Conservation (phyloP, 64 coral and sea anemone genomes). For the Platygyra sinensis region DNA sequence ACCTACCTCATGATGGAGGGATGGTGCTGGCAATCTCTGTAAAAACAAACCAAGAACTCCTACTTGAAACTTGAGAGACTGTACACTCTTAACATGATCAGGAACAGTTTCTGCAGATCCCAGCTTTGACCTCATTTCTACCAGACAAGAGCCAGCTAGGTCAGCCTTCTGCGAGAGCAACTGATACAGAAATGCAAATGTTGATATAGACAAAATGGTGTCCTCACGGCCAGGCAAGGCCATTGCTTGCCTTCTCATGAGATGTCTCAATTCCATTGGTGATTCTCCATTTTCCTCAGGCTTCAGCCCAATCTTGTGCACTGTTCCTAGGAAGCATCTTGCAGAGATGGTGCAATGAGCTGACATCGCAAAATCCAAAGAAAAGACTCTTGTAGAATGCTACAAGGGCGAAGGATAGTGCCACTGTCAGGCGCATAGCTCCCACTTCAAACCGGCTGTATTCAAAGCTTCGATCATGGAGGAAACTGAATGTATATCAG, state of each 20-base stretch:
- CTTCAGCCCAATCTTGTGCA: neutral
- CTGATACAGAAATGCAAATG: slow-evolving; percentile 66
- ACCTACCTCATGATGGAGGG: slow-evolving; percentile 66
- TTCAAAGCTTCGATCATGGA: slow-evolving; percentile 57
- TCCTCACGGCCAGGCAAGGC: slow-evolving; percentile 67
- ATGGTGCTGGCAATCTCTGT: slow-evolving; percentile 66
- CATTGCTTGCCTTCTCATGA: neutral
- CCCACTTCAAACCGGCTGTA: neutral
- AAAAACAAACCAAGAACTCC: slow-evolving; percentile 74
- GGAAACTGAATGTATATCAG: slow-evolving; percentile 50
- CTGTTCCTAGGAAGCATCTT: slow-evolving; percentile 14
- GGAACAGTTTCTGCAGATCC: neutral
- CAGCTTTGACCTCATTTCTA: slow-evolving; percentile 31
- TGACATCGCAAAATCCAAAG: neutral
- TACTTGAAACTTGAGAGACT: slow-evolving; percentile 75
- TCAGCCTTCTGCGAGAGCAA: slow-evolving; percentile 51
- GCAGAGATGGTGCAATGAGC: slow-evolving; percentile 5
- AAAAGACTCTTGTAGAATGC: slow-evolving; percentile 8
- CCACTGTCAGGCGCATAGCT: slow-evolving; percentile 36
- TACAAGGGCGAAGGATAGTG: slow-evolving; percentile 19
- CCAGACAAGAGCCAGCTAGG: slow-evolving; percentile 21
- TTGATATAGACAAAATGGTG: slow-evolving; percentile 45
- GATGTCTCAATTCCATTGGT: neutral
- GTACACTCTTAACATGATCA: neutral
- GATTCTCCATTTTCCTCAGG: neutral